Percentiles rank a stretch among this genome's conserved stretches.
These are phyloP conservation scores for Microchirus variegatus DNA, from an alignment of 2,797 vertebrate species.

Conservation along the genomic window DNA sequence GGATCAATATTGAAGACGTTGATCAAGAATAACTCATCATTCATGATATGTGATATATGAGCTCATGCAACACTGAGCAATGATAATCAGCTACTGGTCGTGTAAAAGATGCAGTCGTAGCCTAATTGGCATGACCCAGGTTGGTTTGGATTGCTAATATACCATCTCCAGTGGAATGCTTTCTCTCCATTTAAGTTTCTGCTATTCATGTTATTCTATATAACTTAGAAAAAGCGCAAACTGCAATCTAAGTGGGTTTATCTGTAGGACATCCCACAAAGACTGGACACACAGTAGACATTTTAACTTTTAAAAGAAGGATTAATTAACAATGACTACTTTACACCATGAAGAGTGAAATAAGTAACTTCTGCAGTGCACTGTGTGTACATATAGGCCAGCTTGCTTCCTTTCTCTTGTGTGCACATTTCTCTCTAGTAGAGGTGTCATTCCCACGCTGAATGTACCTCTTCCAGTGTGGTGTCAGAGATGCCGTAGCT, in stretches of 20 bases:
- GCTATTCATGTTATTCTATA: too few relatives aligned
- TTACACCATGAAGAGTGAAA: not conserved
- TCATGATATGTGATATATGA: too few relatives aligned
- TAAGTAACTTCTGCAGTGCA: not conserved
- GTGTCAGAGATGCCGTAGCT: conserved; percentile 98
- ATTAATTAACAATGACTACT: not conserved
- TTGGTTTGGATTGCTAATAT: too few relatives aligned
- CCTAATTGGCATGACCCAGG: too few relatives aligned
- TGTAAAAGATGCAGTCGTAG: too few relatives aligned
- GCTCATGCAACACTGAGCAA: too few relatives aligned
- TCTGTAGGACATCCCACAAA: not conserved
- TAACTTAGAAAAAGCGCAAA: not conserved
- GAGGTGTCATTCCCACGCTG: conserved; percentile 19
- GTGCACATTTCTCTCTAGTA: not conserved
- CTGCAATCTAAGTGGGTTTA: not conserved
- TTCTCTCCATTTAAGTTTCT: too few relatives aligned
- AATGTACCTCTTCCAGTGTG: conserved; percentile 91
- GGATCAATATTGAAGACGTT: too few relatives aligned
- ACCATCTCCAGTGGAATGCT: too few relatives aligned
- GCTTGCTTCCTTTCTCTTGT: not conserved
- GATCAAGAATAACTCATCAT: too few relatives aligned
- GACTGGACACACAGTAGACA: not conserved
- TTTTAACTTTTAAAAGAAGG: not conserved
- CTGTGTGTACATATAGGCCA: not conserved
- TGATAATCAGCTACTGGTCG: too few relatives aligned